Evolutionary conservation across 1,140 invertebrate genomes (phyloP), one percentile per base, ranked within the genome.

Genomic region (Drosophila suzukii): DNA sequence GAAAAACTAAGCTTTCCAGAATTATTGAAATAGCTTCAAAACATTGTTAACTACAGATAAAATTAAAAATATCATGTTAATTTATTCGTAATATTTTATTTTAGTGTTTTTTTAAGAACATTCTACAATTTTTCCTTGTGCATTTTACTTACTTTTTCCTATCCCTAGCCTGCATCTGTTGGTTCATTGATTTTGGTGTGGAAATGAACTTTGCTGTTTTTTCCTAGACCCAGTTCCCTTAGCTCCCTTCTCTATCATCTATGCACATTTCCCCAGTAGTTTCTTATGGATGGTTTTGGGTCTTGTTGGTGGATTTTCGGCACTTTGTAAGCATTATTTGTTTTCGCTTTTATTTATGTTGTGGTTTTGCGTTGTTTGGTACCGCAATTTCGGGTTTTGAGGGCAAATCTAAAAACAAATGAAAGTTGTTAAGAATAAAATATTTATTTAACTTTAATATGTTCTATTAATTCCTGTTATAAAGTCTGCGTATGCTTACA

Each of bases 111-210:
- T 20, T 20, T 32, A 15, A 17, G 11, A 11, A n/a, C 2, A 20
- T 20, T 2, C 4, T 39, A 20, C 10, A 10, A 17, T 20, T 53
- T n/a, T 39, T 51, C 7, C 47, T 13, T 5, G 58, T 77, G 54
- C 34, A 53, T 4, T 36, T 44, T 6, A 41, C 17, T 36, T n/a
- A 11, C 8, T 34, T 50, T 47, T 36, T n/a, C 30, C 13, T 17
- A 8, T 10, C 15, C 27, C n/a, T 2, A 46, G 44, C 43, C 58
- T 81, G 70, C 54, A 73, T 86, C 63, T 86, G 82, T 74, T 79
- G 82, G 83, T 79, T 86, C 83, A 86, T 86, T 86, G 82, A 88
- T 86, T 86, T 88, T 88, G 82, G 82, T 88, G 82, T 86, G 83
- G 75, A 86, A 86, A 86, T 86, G 79, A 86, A 86, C 82, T 88